These are phyloP conservation scores for Lasiurus cinereus DNA, from an alignment of 2,113 vertebrate genomes.

Conservation along the genomic window DNA sequence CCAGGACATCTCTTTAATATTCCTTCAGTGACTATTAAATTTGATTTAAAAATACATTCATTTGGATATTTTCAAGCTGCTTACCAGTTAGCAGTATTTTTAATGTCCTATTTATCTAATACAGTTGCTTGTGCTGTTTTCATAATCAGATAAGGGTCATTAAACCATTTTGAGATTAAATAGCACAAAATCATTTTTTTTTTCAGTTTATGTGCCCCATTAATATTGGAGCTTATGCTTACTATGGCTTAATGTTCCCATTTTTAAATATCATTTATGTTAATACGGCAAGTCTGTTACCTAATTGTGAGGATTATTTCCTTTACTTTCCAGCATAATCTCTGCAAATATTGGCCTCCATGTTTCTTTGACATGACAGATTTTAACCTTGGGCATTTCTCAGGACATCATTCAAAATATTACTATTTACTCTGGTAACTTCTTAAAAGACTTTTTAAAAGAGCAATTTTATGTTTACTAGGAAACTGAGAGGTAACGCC, in stretches of 20 bases:
- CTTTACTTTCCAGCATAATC: constrained; percentile 83
- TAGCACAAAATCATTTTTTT: constrained; percentile 89
- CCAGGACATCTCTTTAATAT: constrained; percentile 85
- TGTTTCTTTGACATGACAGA: constrained; percentile 78
- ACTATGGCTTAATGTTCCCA: constrained; percentile 85
- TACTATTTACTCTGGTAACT: constrained; percentile 55
- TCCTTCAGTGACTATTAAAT: constrained; percentile 84
- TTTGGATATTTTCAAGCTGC: constrained; percentile 88
- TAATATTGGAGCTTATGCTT: constrained; percentile 87
- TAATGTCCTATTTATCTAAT: constrained; percentile 90
- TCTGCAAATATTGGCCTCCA: constrained; percentile 85
- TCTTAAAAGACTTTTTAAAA: not conserved
- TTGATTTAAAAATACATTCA: constrained; percentile 86
- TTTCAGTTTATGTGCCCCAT: constrained; percentile 87
- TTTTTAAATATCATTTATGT: constrained; percentile 86
- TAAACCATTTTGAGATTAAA: constrained; percentile 91
- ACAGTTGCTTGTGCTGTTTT: constrained; percentile 86
- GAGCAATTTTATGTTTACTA: not conserved
- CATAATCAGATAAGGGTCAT: constrained; percentile 91
- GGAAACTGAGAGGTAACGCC: too few species aligned
- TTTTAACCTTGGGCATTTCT: constrained; percentile 80
- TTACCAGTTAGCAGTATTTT: constrained; percentile 88
- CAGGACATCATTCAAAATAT: constrained; percentile 80
- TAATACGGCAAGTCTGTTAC: constrained; percentile 88
- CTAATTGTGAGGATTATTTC: constrained; percentile 88